Percentiles rank a stretch among this genome's conserved stretches.
phyloP scores from a whole-genome alignment of 2,888 invertebrate species.

The Drosophila putrida region DNA sequence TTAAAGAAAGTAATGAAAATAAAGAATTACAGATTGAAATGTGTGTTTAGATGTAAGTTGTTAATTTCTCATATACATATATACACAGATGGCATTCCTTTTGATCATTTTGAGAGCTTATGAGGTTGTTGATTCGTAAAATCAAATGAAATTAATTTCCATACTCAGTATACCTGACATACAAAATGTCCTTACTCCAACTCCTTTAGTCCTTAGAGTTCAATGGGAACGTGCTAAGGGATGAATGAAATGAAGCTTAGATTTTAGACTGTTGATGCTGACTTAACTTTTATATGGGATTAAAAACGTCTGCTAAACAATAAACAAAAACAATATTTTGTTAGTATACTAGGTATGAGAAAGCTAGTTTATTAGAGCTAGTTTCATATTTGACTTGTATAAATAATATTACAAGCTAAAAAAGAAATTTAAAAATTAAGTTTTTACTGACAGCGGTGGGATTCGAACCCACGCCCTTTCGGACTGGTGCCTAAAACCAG shows the following conservation, averaged over 20 bases:
- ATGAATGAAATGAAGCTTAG: neutral
- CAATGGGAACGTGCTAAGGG: conserved; percentile 4
- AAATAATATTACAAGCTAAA: neutral
- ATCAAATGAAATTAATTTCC: neutral
- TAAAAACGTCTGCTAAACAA: neutral
- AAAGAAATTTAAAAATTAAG: neutral
- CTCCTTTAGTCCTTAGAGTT: neutral
- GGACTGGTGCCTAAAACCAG: conserved; percentile 86
- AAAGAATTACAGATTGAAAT: neutral
- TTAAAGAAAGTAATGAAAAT: neutral
- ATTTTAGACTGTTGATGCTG: neutral
- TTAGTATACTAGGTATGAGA: neutral
- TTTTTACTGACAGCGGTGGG: conserved; percentile 38
- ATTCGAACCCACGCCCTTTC: conserved; percentile 86
- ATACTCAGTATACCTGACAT: neutral
- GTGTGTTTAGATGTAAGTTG: neutral
- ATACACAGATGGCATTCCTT: neutral
- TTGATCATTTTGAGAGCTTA: conserved; percentile 2
- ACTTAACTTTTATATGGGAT: neutral
- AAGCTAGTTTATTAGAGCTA: too few species aligned
- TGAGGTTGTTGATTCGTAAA: too few species aligned
- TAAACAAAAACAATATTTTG: too few species aligned
- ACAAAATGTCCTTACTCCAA: neutral
- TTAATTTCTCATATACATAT: too few species aligned
- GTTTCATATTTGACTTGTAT: neutral